Evolutionary conservation across 64 coral and sea anemone genomes (phyloP).

Genomic region (Stichodactyla mertensii): DNA sequence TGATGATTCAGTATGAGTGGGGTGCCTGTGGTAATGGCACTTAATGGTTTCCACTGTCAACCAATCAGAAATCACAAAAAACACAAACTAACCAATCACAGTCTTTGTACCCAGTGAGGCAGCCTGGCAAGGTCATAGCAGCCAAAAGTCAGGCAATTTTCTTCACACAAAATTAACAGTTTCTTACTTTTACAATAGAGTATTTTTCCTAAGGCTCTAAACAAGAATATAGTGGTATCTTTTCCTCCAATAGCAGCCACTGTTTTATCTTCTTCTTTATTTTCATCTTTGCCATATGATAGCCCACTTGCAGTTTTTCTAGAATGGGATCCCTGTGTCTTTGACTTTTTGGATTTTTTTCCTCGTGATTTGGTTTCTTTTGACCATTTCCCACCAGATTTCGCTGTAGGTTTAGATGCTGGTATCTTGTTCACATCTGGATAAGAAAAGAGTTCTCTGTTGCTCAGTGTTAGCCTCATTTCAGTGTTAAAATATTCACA

Average conservation of each 20-base stretch:
- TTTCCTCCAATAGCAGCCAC: slow-evolving; percentile 68
- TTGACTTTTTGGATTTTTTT: background rate
- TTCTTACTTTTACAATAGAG: slow-evolving; percentile 93
- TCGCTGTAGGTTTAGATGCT: background rate
- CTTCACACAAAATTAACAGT: background rate
- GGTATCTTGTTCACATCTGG: background rate
- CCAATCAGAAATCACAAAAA: too few species aligned
- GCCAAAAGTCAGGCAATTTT: background rate
- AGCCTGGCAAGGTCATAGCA: too few species aligned
- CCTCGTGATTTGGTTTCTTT: background rate
- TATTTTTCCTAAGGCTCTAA: slow-evolving; percentile 89
- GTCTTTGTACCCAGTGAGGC: too few species aligned
- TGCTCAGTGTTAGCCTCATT: too few species aligned
- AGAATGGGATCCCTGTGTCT: background rate
- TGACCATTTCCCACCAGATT: background rate
- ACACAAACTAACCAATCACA: too few species aligned
- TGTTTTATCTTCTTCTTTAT: background rate
- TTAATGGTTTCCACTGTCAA: background rate
- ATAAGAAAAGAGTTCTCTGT: background rate
- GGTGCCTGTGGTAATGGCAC: too few species aligned
- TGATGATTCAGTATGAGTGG: too few species aligned
- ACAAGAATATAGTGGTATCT: slow-evolving; percentile 83
- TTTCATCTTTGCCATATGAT: background rate
- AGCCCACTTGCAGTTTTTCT: background rate
- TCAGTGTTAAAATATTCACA: too few species aligned